Percentiles rank a stretch among this genome's conserved stretches.
phyloP scores from a whole-genome alignment of 2,888 invertebrate species.

The Alviniconcha strummeri region DNA sequence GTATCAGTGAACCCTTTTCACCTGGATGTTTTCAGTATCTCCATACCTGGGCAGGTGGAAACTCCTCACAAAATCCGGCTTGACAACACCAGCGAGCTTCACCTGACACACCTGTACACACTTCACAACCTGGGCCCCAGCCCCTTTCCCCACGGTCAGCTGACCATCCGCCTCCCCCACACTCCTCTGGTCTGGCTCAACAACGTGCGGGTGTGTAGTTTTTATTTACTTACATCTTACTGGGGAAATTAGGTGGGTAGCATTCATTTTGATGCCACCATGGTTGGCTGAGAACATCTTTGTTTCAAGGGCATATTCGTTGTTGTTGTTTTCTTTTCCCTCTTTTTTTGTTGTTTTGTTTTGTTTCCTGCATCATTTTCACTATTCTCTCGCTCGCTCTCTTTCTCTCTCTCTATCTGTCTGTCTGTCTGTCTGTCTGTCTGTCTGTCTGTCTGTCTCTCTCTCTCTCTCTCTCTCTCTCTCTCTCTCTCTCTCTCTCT shows the following conservation, averaged over 20 bases:
- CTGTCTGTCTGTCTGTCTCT: too few relatives aligned
- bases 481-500: not conserved
- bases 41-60: conserved; percentile 46
- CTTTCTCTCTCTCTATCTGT: not conserved
- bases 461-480: too few relatives aligned
- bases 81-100: conserved; percentile 21
- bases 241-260: not conserved
- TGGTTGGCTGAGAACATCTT: not conserved
- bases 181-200: conserved; percentile 32
- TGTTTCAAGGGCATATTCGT: not conserved
- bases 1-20: not conserved
- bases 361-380: not conserved
- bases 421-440: not conserved
- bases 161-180: conserved; percentile 42
- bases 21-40: conserved; percentile 37
- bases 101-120: conserved; percentile 48
- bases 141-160: conserved; percentile 44
- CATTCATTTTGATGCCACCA: too few relatives aligned
- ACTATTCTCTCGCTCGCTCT: not conserved
- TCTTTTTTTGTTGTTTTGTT: not conserved
- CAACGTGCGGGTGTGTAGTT: conserved; percentile 34
- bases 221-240: not conserved
- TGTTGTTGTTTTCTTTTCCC: too few relatives aligned
- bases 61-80: conserved; percentile 30
- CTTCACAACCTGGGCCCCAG: conserved; percentile 57